phyloP scores from a whole-genome alignment of 2,888 invertebrate genomes.

The Tetramorium bicarinatum region DNA sequence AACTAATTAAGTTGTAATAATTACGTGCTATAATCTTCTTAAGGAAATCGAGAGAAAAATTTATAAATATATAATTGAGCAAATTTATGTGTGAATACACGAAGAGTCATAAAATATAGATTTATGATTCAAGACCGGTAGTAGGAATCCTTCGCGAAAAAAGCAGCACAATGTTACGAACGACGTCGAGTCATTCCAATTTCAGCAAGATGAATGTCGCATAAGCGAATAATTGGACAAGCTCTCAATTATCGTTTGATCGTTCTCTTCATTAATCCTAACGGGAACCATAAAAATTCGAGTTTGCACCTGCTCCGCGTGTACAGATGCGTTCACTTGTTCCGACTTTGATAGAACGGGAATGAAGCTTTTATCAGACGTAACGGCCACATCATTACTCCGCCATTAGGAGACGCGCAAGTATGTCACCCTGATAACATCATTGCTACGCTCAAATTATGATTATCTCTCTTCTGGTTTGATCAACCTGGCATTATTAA shows the following conservation, averaged over 20 bases:
- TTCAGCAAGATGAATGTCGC: not conserved
- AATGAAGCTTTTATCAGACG: conserved; percentile 67
- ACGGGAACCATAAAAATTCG: conserved; percentile 12
- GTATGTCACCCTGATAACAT: conserved; percentile 51
- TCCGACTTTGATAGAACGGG: conserved; percentile 47
- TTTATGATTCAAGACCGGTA: not conserved
- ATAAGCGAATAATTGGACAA: conserved; percentile 23
- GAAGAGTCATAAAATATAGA: conserved; percentile 5
- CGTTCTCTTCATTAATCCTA: not conserved
- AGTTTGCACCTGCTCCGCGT: conserved; percentile 25
- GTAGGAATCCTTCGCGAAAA: not conserved
- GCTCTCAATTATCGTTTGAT: conserved; percentile 8
- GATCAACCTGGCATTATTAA: conserved; percentile 41
- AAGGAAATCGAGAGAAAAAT: not conserved
- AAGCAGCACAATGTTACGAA: not conserved
- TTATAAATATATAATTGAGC: not conserved
- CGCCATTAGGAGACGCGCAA: conserved; percentile 26
- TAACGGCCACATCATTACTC: conserved; percentile 48
- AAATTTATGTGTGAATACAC: not conserved
- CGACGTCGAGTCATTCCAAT: conserved; percentile 6
- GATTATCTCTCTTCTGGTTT: conserved; percentile 39
- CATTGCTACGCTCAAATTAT: conserved; percentile 48
- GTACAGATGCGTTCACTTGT: not conserved
- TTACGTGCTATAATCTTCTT: not conserved
- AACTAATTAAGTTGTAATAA: not conserved